Conservation (phyloP, 2,888 invertebrate genomes). For the Macropis europaea region DNA sequence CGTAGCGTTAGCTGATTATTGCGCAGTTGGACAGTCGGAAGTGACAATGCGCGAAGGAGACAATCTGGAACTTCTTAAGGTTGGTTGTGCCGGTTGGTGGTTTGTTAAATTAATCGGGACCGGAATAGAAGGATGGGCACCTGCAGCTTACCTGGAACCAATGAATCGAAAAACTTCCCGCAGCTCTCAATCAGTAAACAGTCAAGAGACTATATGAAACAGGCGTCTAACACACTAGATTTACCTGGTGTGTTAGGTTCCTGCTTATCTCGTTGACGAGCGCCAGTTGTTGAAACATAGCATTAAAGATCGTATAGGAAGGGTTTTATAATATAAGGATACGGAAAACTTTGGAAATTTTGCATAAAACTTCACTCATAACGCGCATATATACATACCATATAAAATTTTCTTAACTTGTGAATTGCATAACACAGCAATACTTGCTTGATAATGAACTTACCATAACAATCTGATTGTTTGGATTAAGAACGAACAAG, state of each 20-base stretch:
- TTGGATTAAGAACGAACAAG: neutral
- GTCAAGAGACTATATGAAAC: slow-evolving; percentile 79
- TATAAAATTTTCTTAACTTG: slow-evolving; percentile 31
- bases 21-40: slow-evolving; percentile 94
- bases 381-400: neutral
- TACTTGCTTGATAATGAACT: slow-evolving; percentile 18
- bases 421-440: slow-evolving; percentile 23
- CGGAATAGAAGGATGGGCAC: slow-evolving; percentile 94
- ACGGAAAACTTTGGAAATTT: slow-evolving; percentile 43
- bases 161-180: slow-evolving; percentile 88
- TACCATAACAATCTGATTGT: neutral
- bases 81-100: slow-evolving; percentile 98
- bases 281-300: slow-evolving; percentile 25
- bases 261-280: slow-evolving; percentile 2
- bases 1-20: slow-evolving; percentile 95
- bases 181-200: slow-evolving; percentile 82
- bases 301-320: slow-evolving; percentile 26
- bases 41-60: slow-evolving; percentile 95
- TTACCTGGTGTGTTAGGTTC: slow-evolving; percentile 71
- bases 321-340: slow-evolving; percentile 32
- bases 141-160: slow-evolving; percentile 93
- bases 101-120: slow-evolving; percentile 91
- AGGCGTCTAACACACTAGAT: slow-evolving; percentile 78
- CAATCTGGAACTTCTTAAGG: slow-evolving; percentile 92
- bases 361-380: slow-evolving; percentile 32